These are phyloP conservation scores for Microctonus brassicae DNA, from an alignment of 2,888 invertebrate species.

Conservation along the genomic window DNA sequence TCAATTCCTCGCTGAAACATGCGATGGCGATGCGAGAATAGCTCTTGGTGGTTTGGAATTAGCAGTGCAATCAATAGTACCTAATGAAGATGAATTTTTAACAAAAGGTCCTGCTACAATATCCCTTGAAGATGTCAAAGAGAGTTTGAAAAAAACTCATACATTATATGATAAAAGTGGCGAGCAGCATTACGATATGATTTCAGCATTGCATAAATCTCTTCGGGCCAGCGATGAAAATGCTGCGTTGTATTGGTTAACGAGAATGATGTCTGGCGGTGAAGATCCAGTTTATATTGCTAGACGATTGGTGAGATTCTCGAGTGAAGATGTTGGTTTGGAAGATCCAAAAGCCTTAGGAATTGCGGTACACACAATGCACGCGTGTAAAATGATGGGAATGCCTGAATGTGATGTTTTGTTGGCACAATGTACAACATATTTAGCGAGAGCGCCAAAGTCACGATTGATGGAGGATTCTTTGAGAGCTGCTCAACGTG, in stretches of 20 bases:
- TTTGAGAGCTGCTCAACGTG: conserved; percentile 74
- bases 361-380: conserved; percentile 81
- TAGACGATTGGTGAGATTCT: conserved; percentile 79
- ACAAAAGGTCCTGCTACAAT: conserved; percentile 70
- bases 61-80: conserved; percentile 74
- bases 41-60: conserved; percentile 83
- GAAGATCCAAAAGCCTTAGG: conserved; percentile 69
- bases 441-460: conserved; percentile 83
- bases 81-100: conserved; percentile 51
- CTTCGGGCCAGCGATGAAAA: conserved; percentile 85
- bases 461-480: conserved; percentile 74
- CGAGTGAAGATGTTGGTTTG: conserved; percentile 84
- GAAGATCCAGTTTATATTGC: conserved; percentile 86
- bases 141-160: conserved; percentile 83
- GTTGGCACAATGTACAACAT: conserved; percentile 82
- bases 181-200: conserved; percentile 86
- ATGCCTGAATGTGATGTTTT: conserved; percentile 87
- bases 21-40: conserved; percentile 85
- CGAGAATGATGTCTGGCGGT: conserved; percentile 83
- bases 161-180: conserved; percentile 84
- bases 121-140: conserved; percentile 78
- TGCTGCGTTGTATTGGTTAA: conserved; percentile 86
- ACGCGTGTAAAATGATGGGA: conserved; percentile 84
- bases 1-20: conserved; percentile 80
- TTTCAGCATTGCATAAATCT: conserved; percentile 87